Evolutionary conservation across 2,113 vertebrate species (phyloP), one percentile per base, ranked within the genome.

Genomic region (Pachyramphus minor): DNA sequence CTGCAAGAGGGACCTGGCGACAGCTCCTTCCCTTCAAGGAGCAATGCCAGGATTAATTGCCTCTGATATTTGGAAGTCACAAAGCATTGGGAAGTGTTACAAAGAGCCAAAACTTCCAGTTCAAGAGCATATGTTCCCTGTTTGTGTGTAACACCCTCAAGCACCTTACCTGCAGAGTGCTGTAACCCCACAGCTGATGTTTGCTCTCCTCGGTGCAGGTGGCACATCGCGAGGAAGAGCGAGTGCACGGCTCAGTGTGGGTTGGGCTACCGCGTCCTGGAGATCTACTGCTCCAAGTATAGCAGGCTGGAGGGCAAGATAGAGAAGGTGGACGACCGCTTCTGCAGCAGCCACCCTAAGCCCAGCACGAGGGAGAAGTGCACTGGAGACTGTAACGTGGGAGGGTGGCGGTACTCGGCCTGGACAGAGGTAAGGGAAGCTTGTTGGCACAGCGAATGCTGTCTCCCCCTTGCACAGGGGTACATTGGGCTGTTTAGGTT

Each of bases 191-290:
- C 13, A 27, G 62, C 75, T 96, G 91, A 96, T 1, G 7, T 68
- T 82, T 59, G 42, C 79, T 91, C 21, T 80, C 41, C 55, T 20
- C 0, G 22, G 60, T 18, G 0, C 85, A 99, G 99, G 96, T 99
- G 99, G 99, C 98, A 99, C 18, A 75, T 99, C 0, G 98, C 98
- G 3, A 98, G 98, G 89, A 99, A 98, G 97, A 99, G 99, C 4
- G 99, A 99, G 88, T 99, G 99, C 79, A 98, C 98, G 1, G 98
- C 98, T 6, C 99, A 99, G 95, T 99, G 99, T 4, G 99, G 99
- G 52, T 78, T 96, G 67, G 99, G 99, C 35, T 99, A 98, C 97
- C 98, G 99, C 39, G 98, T 98, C 2, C 92, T 99, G 93, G 99
- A 99, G 92, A 98, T 99, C 96, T 98, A 98, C 97, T 99, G 99